Evolutionary conservation across 1,140 invertebrate genomes (phyloP), one percentile per base, ranked within the genome.

Genomic region (Drosophila miranda): DNA sequence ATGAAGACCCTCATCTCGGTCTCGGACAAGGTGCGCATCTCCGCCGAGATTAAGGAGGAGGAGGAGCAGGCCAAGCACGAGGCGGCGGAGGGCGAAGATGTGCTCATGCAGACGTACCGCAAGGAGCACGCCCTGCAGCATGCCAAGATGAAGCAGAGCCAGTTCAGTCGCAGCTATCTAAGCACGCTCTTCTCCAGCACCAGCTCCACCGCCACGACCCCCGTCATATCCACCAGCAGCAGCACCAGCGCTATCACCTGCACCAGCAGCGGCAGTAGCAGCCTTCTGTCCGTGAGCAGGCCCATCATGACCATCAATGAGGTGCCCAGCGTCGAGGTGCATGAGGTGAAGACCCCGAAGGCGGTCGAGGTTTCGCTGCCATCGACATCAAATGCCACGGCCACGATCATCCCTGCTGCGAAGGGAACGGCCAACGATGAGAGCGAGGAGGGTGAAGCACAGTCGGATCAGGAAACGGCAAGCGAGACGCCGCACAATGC

Each of bases 101-200:
- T 89, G n/a, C 64, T 96, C 92, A 87, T 95, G 14, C 95, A 96
- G 68, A 94, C 94, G 0, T 96, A 96, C 91, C 92, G 96, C 49
- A 95, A 94, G 4, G 95, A 96, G 83, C 92, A 94, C 89, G 94
- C 95, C n/a, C 91, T 95, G 14, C 93, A 94, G 83, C 94, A 95
- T 78, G 93, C 94, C 42, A 94, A 94, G 90, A 94, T 95, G n/a
- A 96, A 96, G 91, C 94, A 95, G 69, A 93, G 92, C 56, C 93
- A 93, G 75, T 81, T 89, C 21, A 87, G 75, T 55, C 82, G 79
- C 14, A 88, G 48, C 9, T 80, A 77, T 16, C 21, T 58, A 3
- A 79, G 51, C 21, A 57, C 42, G 6, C 34, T 64, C n/a, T 64
- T 45, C 59, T 60, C 21, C 26, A 60, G 21, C 41, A 14, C 30